phyloP scores from a whole-genome alignment of 2,888 invertebrate species.

The Hermaeophaga mercurialis region DNA sequence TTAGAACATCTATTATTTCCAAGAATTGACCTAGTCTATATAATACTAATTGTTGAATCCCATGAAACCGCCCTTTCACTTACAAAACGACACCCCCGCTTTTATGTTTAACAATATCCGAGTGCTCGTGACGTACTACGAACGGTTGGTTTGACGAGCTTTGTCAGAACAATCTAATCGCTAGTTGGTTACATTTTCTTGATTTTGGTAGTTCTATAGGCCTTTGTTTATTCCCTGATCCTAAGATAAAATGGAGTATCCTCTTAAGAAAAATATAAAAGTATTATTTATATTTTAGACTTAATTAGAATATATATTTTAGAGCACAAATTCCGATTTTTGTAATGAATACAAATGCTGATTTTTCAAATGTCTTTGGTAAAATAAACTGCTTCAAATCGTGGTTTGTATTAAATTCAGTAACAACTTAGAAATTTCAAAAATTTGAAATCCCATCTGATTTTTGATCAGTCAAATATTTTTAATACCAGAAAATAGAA shows the following conservation, averaged over 20 bases:
- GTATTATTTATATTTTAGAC: background rate
- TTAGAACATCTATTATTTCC: too few species aligned
- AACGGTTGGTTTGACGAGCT: constrained; percentile 47
- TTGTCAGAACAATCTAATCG: constrained; percentile 44
- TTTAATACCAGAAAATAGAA: too few species aligned
- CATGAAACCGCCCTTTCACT: background rate
- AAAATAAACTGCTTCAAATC: too few species aligned
- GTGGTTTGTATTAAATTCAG: too few species aligned
- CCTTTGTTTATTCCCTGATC: background rate
- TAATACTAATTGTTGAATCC: constrained; percentile 1
- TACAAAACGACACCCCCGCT: constrained; percentile 5
- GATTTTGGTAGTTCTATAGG: constrained; percentile 23
- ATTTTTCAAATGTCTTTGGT: too few species aligned
- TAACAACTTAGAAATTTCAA: too few species aligned
- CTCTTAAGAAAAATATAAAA: too few species aligned
- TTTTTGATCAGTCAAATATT: too few species aligned
- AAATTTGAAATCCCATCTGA: too few species aligned
- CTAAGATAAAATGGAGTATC: background rate
- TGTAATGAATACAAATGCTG: too few species aligned
- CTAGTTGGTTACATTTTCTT: constrained; percentile 6
- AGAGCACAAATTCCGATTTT: too few species aligned
- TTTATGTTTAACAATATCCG: constrained; percentile 45
- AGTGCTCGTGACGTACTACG: constrained; percentile 49
- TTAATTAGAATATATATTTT: too few species aligned
- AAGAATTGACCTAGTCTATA: background rate